A percentile compares a stretch with the other conserved stretches of the same genome.
Conservation (phyloP, 2,113 vertebrate genomes). For the Rhinoptilus africanus region DNA sequence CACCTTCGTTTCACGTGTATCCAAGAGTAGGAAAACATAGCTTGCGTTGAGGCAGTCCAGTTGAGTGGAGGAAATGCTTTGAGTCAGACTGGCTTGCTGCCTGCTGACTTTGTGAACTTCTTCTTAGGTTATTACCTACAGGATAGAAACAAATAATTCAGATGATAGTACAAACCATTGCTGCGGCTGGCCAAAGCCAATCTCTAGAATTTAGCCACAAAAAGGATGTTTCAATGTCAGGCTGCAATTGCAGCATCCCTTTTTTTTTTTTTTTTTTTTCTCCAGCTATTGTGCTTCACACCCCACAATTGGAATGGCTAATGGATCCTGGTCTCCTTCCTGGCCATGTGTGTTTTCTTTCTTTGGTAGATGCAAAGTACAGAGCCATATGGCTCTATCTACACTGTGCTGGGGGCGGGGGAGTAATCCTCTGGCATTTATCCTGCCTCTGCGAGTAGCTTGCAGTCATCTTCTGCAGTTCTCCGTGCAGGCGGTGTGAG, state of each 20-base stretch:
- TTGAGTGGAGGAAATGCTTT: background rate
- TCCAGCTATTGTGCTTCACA: background rate
- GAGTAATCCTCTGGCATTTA: conserved; percentile 10
- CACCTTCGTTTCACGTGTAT: background rate
- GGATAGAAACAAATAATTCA: background rate
- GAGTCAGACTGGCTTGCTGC: background rate
- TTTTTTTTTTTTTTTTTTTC: background rate
- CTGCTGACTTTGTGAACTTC: background rate
- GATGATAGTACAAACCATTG: background rate
- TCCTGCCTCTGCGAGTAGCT: background rate
- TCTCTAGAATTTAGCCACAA: background rate
- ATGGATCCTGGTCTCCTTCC: background rate
- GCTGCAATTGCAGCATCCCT: background rate
- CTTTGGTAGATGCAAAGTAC: background rate
- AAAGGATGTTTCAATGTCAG: background rate
- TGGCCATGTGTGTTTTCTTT: background rate
- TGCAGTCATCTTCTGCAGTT: background rate
- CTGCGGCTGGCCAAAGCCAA: background rate
- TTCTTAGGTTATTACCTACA: background rate
- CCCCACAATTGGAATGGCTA: background rate
- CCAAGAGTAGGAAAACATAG: background rate
- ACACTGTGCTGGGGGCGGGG: background rate
- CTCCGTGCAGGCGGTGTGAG: background rate
- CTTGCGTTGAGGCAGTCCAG: background rate
- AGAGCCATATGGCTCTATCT: conserved; percentile 30